phyloP scores from a whole-genome alignment of 2,113 vertebrate species.

The Lycocorax pyrrhopterus region DNA sequence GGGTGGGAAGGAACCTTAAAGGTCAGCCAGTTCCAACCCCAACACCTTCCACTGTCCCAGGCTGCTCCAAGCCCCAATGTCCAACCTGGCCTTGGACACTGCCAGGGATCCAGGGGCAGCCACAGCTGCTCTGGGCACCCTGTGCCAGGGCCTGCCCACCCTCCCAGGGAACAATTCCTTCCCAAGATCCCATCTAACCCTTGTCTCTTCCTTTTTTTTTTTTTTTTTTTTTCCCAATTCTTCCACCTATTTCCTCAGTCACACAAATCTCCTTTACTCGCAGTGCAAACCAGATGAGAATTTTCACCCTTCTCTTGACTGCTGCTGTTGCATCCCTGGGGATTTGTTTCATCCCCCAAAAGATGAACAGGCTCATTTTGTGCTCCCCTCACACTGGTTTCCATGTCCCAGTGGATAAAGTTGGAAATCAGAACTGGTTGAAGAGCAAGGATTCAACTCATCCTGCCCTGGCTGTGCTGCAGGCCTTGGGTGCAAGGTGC shows the following conservation, averaged over 20 bases:
- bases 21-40: rapidly evolving
- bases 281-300: rapidly evolving
- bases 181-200: neutral
- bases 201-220: no score
- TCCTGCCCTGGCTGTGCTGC: neutral
- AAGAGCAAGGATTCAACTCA: neutral
- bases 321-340: neutral
- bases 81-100: neutral
- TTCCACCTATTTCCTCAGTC: neutral
- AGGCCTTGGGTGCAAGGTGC: neutral
- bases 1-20: rapidly evolving
- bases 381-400: neutral
- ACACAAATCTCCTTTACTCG: neutral
- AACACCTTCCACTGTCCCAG: neutral
- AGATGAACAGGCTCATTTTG: neutral
- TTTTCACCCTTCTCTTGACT: neutral
- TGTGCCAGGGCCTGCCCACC: neutral
- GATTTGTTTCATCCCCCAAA: neutral
- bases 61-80: neutral
- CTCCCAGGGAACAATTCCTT: neutral
- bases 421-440: neutral
- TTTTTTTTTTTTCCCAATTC: no score
- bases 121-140: neutral
- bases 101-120: neutral
- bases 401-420: neutral